Percentiles rank a stretch among this genome's conserved stretches.
phyloP scores from a whole-genome alignment of 2,888 invertebrate species.

The Phymatocera aterrima region DNA sequence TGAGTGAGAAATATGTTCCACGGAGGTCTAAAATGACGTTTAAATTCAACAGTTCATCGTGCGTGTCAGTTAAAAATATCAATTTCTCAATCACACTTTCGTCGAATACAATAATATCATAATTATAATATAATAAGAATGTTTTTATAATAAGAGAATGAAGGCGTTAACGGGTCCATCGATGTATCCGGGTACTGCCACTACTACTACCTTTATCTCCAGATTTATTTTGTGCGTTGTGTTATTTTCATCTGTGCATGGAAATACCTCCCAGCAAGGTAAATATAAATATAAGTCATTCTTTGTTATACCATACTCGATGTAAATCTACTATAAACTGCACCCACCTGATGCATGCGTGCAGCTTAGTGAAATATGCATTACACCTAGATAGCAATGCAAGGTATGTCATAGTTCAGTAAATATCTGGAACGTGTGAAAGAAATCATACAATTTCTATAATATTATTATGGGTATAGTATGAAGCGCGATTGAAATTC shows the following conservation, averaged over 20 bases:
- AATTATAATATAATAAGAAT: constrained; percentile 50
- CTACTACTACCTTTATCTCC: constrained; percentile 52
- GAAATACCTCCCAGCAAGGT: constrained; percentile 57
- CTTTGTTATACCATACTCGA: not conserved
- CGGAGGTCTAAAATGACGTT: constrained; percentile 43
- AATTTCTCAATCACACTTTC: not conserved
- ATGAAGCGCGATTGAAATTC: not conserved
- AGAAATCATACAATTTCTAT: not conserved
- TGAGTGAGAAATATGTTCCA: constrained; percentile 57
- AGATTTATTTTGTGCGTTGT: constrained; percentile 51
- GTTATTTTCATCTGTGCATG: constrained; percentile 55
- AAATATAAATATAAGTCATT: no score
- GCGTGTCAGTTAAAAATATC: constrained; percentile 9
- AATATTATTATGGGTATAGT: not conserved
- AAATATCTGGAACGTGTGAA: not conserved
- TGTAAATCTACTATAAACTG: no score
- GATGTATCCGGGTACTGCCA: constrained; percentile 55
- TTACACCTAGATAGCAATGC: no score
- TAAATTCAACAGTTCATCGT: constrained; percentile 23
- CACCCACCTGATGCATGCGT: not conserved
- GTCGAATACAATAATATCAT: not conserved
- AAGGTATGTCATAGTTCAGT: not conserved
- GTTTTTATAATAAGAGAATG: constrained; percentile 48
- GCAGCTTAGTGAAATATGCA: not conserved
- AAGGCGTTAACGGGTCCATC: constrained; percentile 46